Evolutionary conservation across 2,888 invertebrate genomes (phyloP).

Genomic region (Aricia artaxerxes): DNA sequence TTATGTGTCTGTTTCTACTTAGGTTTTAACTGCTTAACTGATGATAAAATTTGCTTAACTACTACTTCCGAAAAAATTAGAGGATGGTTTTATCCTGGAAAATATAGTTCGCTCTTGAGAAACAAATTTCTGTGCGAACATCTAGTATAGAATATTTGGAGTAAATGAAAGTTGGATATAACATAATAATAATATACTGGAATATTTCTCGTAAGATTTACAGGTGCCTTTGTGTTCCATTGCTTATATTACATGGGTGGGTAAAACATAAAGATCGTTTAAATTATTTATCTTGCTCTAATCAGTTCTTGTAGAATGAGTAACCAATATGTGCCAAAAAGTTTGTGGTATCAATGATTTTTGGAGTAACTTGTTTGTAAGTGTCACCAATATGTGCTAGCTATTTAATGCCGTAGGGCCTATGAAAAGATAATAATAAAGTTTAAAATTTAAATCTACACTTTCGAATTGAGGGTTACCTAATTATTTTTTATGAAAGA

Average conservation of each 20-base stretch:
- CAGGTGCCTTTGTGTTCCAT: neutral
- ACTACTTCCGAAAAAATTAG: too few species aligned
- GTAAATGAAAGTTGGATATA: neutral
- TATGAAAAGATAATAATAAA: too few species aligned
- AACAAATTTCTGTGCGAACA: too few species aligned
- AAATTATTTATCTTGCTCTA: constrained; percentile 1
- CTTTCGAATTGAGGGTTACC: too few species aligned
- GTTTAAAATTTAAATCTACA: too few species aligned
- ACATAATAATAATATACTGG: neutral
- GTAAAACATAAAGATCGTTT: neutral
- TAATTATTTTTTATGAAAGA: neutral
- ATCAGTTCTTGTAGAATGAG: neutral
- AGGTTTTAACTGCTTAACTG: neutral
- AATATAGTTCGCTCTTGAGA: too few species aligned
- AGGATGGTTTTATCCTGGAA: too few species aligned
- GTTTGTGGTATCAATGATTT: too few species aligned
- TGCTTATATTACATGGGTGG: neutral
- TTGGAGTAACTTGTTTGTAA: too few species aligned
- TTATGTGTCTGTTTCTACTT: neutral
- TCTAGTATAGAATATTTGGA: neutral
- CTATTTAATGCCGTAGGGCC: too few species aligned
- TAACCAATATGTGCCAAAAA: neutral
- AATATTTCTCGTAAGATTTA: neutral
- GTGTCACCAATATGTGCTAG: too few species aligned
- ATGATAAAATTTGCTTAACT: too few species aligned